Base-by-base conservation (phyloP, 2,113 vertebrate genomes). In the Puffinus mauretanicus region DNA sequence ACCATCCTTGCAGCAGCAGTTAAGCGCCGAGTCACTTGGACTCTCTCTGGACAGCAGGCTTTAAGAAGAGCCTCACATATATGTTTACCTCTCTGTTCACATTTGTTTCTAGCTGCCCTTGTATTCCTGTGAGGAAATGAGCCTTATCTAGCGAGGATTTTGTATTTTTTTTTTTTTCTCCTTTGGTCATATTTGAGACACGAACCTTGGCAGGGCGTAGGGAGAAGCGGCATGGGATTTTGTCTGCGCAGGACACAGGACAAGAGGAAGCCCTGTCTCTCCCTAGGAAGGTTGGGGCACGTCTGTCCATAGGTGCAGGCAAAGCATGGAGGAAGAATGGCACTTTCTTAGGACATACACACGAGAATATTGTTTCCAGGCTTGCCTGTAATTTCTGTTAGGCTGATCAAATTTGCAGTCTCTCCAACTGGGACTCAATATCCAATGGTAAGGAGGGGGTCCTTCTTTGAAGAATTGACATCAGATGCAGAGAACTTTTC, bases 401-500 rank as follows among this genome's bases (percentile, higher is more conserved):
- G 96, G 38, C 86, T 96, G 96, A 96, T 97, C 91, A 94, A 94
- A 96, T 97, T 94, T 95, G 47, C 90, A 72, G 90, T 75, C 91
- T 96, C 93, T 97, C 96, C 97, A 94, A 95, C 77, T 73, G 95
- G 93, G 90, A 95, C 92, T 95, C 94, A 67, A 88, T 94, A 95
- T 96, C 85, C 96, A 94, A 29, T 69, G 89, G 91, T 80, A 87
- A 96, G 84, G 72, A 95, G 86, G 95, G 96, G 85, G 95, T 97
- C 83, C 82, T 87, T 69, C 94, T 98, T 96, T 97, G 97, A 98
- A 98, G 94, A 98, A 97, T 94, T 95, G 90, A 87, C 89, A 97
- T 97, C 97, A 98, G 98, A 97, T 98, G 88, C 93, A 95, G 93
- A 96, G 81, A 96, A 93, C 84, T 93, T 97, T 97, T 96, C 88